Conservation (phyloP, 53 echinoderm and acorn worm genomes). For the Luidia sarsii region DNA sequence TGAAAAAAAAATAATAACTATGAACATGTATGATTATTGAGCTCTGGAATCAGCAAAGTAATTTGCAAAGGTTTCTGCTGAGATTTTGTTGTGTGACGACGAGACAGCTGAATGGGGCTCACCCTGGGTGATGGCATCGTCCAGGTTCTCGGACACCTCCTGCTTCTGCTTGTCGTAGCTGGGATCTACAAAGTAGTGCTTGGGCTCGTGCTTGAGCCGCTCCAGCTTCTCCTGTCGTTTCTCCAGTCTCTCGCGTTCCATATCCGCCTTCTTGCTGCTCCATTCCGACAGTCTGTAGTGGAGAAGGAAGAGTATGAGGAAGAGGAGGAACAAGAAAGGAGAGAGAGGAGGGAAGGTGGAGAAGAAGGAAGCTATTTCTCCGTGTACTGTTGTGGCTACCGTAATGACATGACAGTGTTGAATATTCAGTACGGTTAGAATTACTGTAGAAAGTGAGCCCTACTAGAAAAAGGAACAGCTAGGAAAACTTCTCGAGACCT, state of each 20-base stretch:
- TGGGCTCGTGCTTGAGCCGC: conserved; percentile 76
- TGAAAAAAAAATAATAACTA: background rate
- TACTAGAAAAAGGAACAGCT: no score
- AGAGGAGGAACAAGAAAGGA: no score
- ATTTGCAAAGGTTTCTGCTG: no score
- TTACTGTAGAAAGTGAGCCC: no score
- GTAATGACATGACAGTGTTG: no score
- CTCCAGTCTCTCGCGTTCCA: conserved; percentile 73
- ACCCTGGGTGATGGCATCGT: conserved; percentile 89
- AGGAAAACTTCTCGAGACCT: no score
- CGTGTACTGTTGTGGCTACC: no score
- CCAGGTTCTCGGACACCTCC: conserved; percentile 75
- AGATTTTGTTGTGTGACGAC: no score
- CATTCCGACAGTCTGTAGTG: conserved; percentile 80
- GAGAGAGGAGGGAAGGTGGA: no score
- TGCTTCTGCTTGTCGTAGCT: conserved; percentile 85
- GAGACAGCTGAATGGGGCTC: background rate
- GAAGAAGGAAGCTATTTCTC: background rate
- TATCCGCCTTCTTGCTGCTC: conserved; percentile 78
- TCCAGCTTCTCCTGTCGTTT: conserved; percentile 76
- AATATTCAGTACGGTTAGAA: no score
- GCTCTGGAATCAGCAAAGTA: background rate
- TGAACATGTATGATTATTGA: background rate
- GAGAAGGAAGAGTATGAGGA: background rate
- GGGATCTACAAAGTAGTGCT: conserved; percentile 86